Conservation (phyloP, 23 tunicate genomes). For the Botrylloides violaceus region DNA sequence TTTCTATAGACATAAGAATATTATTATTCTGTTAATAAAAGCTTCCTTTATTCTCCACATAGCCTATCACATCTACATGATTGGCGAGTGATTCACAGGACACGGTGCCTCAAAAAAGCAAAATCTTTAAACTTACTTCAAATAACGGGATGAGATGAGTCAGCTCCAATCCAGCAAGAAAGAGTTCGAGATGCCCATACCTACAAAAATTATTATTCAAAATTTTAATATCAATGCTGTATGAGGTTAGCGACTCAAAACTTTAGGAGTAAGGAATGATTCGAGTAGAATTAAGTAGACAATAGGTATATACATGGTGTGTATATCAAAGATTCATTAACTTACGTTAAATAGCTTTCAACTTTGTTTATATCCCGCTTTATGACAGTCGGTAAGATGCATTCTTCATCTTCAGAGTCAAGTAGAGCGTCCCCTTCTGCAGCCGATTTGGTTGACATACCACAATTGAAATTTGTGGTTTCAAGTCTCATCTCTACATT, state of each 20-base stretch:
- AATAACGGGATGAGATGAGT: conserved; percentile 55
- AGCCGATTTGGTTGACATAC: no score
- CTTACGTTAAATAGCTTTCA: neutral
- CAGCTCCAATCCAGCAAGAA: conserved; percentile 62
- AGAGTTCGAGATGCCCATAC: conserved; percentile 79
- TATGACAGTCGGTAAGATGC: neutral
- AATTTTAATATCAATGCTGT: no score
- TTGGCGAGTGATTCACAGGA: no score
- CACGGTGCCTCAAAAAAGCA: no score
- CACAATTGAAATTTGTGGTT: no score
- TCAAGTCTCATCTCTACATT: neutral
- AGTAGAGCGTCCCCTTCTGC: no score
- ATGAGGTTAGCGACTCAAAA: no score
- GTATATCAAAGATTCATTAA: neutral
- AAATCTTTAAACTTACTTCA: conserved; percentile 29
- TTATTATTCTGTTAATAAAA: neutral
- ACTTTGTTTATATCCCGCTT: neutral
- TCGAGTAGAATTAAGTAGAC: neutral
- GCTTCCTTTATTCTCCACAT: neutral
- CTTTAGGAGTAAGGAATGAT: neutral
- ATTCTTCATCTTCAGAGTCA: neutral
- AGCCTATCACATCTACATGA: neutral
- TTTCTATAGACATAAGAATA: conserved; percentile 23
- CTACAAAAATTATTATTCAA: conserved; percentile 17
- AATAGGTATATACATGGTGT: no score